Conservation (phyloP, 64 coral and sea anemone genomes). For the Catalaphyllia jardinei region DNA sequence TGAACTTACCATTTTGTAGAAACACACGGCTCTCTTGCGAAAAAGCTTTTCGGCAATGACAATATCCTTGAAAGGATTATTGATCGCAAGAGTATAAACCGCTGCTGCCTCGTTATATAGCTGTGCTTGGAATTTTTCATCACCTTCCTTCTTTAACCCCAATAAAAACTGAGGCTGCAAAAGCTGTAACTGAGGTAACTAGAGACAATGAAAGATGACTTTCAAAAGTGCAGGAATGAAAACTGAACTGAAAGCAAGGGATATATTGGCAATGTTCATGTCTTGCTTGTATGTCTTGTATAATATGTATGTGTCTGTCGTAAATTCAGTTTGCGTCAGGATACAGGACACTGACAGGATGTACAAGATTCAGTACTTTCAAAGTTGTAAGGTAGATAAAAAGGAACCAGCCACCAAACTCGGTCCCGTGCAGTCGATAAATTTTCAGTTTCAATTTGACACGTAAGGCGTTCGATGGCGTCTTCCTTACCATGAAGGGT, state of each 20-base stretch:
- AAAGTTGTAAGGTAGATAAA: too few species aligned
- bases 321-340: too few species aligned
- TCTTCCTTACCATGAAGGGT: background rate
- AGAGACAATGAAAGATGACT: background rate
- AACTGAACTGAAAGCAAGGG: background rate
- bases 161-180: background rate
- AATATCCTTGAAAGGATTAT: background rate
- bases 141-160: background rate
- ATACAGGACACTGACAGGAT: too few species aligned
- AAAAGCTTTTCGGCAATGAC: background rate
- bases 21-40: constrained; percentile 32
- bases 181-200: too few species aligned
- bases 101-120: background rate
- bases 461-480: background rate
- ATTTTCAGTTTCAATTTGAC: background rate
- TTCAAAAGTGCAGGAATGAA: background rate
- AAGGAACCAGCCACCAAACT: too few species aligned
- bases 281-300: too few species aligned
- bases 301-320: too few species aligned
- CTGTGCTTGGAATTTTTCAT: background rate
- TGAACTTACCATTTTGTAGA: constrained; percentile 13
- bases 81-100: background rate
- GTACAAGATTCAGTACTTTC: too few species aligned
- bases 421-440: too few species aligned
- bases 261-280: too few species aligned